Conservation (phyloP, 2,113 vertebrate species). For the Geococcyx californianus region DNA sequence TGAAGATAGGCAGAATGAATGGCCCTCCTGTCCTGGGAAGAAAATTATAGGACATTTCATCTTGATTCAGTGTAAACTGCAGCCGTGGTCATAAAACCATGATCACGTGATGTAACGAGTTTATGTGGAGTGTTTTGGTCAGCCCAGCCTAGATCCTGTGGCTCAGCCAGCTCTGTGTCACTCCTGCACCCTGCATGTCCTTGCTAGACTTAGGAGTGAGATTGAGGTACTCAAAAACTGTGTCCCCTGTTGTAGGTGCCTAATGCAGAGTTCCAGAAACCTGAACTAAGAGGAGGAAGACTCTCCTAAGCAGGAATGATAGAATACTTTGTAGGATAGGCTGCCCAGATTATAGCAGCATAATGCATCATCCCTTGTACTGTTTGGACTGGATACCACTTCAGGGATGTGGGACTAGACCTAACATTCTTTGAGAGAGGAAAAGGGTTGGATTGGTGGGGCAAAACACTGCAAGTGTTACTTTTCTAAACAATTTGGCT, state of each 20-base stretch:
- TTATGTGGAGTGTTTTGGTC: neutral
- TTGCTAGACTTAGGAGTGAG: neutral
- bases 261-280: neutral
- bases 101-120: neutral
- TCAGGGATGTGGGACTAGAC: neutral
- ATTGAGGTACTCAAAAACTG: neutral
- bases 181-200: neutral
- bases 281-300: fast-evolving
- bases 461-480: neutral
- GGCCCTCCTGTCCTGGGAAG: neutral
- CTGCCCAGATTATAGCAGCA: neutral
- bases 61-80: neutral
- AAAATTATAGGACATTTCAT: neutral
- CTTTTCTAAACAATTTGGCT: neutral
- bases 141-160: neutral
- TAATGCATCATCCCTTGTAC: too few relatives aligned
- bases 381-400: neutral
- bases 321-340: neutral
- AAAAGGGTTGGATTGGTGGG: neutral
- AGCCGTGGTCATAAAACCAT: neutral
- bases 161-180: neutral
- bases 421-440: neutral
- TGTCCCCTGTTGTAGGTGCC: fast-evolving
- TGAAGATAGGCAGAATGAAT: neutral
- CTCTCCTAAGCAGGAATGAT: neutral